Conservation (phyloP, 2,888 invertebrate species). For the Xanthorhoe designata region DNA sequence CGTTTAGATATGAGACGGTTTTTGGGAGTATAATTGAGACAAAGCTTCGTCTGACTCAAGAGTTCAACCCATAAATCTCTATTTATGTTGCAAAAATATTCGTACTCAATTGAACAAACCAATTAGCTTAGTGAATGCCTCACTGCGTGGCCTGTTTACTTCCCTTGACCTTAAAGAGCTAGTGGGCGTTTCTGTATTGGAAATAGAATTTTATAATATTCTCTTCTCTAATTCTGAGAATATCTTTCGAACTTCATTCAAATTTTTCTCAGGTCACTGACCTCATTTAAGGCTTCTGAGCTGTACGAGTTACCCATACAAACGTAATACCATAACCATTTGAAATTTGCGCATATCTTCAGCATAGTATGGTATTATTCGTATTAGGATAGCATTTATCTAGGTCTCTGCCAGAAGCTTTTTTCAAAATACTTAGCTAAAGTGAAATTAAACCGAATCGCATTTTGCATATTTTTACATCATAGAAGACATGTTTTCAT, state of each 20-base stretch:
- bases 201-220: constrained; percentile 1
- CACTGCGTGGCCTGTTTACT: constrained; percentile 20
- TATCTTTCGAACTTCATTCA: neutral
- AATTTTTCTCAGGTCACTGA: neutral
- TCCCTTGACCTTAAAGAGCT: constrained; percentile 10
- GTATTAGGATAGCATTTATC: no score
- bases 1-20: neutral
- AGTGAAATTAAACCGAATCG: no score
- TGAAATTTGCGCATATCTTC: no score
- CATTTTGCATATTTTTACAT: no score
- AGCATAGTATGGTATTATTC: no score
- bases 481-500: no score
- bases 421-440: no score
- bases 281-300: neutral
- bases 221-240: neutral
- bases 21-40: neutral
- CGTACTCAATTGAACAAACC: constrained; percentile 13
- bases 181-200: constrained; percentile 16
- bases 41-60: neutral
- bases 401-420: no score
- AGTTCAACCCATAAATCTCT: constrained; percentile 20
- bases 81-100: constrained; percentile 22
- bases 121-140: constrained; percentile 18
- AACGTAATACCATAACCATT: no score
- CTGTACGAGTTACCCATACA: no score